These are phyloP conservation scores for Dipodomys spectabilis DNA, from an alignment of 2,113 vertebrate genomes.

Conservation along the genomic window DNA sequence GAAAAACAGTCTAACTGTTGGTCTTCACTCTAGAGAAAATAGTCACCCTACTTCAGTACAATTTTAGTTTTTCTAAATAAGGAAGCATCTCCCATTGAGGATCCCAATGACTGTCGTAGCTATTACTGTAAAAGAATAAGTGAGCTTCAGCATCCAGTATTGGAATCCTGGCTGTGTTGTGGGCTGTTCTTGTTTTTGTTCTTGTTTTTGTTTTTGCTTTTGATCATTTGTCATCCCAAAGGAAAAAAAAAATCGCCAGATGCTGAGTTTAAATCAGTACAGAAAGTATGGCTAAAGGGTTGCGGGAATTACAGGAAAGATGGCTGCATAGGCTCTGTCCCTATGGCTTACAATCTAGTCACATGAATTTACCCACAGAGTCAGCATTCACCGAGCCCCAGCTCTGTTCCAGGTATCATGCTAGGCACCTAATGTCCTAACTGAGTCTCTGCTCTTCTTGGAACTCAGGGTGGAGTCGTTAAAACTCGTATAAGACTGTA, in stretches of 20 bases:
- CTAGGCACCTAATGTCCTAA: not conserved
- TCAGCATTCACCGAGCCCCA: not conserved
- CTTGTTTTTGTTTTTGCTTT: not conserved
- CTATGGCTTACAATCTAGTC: not conserved
- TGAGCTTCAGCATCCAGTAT: slow-evolving; percentile 38
- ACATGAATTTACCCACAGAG: not conserved
- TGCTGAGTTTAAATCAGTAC: slow-evolving; percentile 10
- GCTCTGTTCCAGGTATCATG: not conserved
- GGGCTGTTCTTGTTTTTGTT: not conserved
- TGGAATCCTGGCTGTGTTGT: slow-evolving; percentile 43
- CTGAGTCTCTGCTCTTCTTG: not conserved
- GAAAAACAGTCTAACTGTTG: slow-evolving; percentile 54
- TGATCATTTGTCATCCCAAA: slow-evolving; percentile 49
- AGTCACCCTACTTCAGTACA: slow-evolving; percentile 64
- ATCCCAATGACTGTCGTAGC: not conserved
- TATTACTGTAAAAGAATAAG: slow-evolving; percentile 19
- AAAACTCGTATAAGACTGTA: not conserved
- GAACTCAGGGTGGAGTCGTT: not conserved
- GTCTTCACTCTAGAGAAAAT: slow-evolving; percentile 67
- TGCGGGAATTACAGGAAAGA: not conserved
- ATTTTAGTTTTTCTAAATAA: slow-evolving; percentile 71
- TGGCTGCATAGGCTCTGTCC: not conserved
- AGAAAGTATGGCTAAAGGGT: not conserved
- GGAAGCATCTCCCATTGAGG: slow-evolving; percentile 47
- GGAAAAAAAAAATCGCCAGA: not conserved